Evolutionary conservation across 2,888 invertebrate species (phyloP), one percentile per base, ranked within the genome.

Genomic region (Parnassius mnemosyne): DNA sequence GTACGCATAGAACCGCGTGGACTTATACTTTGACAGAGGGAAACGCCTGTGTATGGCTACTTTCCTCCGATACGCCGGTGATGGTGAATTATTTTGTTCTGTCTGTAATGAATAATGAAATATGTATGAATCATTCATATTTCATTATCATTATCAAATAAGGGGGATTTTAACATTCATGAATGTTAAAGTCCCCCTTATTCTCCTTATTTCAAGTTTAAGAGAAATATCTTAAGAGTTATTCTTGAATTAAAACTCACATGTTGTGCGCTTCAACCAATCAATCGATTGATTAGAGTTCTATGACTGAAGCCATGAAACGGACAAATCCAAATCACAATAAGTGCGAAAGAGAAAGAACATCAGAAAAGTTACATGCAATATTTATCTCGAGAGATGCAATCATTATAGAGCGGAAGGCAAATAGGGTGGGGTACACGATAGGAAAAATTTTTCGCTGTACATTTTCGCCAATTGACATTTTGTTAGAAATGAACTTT

Each of bases 241-340:
- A 71, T 73, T 64, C 10, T 25, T 12, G 47, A 42, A 66, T 49
- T 42, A 11, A 34, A 57, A 46, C 66, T 55, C 68, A 55, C 63
- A 52, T 63, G 49, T 13, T 34, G 34, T 11, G 47, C 57, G 42
- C 51, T 55, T 25, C 20, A 53, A 50, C 53, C 54, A 69, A 68
- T 72, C 72, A 77, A 79, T 78, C 78, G 77, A 80, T 81, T 75
- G 75, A 70, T 76, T 69, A 73, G 71, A 71, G 68, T 66, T 67
- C 71, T 71, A 65, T 66, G 69, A 68, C 57, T 46, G 75, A 75
- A 68, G 74, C 61, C 69, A 68, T 66, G 47, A 66, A 68, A 76
- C 67, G 60, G 65, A 43, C 50, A 9, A 9, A 54, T 20, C n/a
- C n/a, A 13, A 25, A 44, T 41, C n/a, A 64, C 66, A 58, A 53